Percentiles rank a stretch among this genome's conserved stretches.
Evolutionary conservation across 2,797 vertebrate genomes (phyloP).

Genomic region (Aphelocoma californica): DNA sequence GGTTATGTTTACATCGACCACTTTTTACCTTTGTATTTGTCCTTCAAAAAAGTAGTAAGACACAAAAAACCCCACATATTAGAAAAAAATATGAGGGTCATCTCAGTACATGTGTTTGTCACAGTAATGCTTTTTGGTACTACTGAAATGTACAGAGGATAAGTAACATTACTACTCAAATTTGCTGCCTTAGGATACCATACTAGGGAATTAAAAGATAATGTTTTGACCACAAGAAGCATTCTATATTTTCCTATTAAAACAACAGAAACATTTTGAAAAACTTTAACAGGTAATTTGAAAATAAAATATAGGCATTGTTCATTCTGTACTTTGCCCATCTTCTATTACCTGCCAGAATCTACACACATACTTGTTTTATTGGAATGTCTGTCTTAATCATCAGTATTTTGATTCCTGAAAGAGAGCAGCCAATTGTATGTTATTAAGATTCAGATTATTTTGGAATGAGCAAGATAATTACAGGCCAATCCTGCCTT

Average conservation of each 20-base stretch:
- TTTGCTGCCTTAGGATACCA: background rate
- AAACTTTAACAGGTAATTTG: background rate
- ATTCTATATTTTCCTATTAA: background rate
- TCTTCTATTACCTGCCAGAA: background rate
- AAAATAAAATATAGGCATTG: background rate
- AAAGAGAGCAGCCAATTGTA: background rate
- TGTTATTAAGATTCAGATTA: slow-evolving; percentile 1
- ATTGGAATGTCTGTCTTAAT: background rate
- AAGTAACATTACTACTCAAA: background rate
- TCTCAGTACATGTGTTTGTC: background rate
- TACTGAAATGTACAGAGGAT: background rate
- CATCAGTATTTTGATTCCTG: background rate
- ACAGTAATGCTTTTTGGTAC: background rate
- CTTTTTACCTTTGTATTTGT: background rate
- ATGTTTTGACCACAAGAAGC: background rate
- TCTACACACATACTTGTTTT: background rate
- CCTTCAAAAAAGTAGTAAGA: background rate
- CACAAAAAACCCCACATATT: background rate
- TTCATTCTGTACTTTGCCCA: background rate
- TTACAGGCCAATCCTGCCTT: background rate
- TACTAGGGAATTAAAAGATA: background rate
- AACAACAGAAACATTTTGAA: background rate
- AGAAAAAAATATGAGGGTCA: background rate
- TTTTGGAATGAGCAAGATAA: slow-evolving; percentile 20
- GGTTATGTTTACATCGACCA: background rate